Evolutionary conservation across 2,888 invertebrate genomes (phyloP).

Genomic region (Gibbula magus): DNA sequence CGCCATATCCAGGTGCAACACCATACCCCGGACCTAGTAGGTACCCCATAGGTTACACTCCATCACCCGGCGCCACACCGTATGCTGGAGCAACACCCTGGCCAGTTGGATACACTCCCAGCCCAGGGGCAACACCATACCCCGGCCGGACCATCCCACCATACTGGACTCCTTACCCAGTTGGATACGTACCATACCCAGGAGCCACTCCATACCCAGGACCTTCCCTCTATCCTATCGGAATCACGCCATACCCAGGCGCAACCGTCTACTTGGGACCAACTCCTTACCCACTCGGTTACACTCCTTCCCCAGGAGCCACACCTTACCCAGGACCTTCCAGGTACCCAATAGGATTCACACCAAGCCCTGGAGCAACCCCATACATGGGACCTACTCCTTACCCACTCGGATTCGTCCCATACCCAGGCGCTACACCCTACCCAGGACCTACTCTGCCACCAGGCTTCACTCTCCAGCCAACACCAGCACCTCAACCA

Average conservation of each 20-base stretch:
- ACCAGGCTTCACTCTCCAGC: neutral
- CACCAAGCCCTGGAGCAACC: neutral
- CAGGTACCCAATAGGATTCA: slow-evolving; percentile 1
- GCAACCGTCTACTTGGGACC: slow-evolving; percentile 2
- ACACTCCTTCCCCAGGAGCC: neutral
- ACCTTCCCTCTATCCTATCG: neutral
- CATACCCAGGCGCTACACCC: neutral
- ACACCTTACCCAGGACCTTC: neutral
- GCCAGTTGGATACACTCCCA: slow-evolving; percentile 38
- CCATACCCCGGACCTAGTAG: slow-evolving; percentile 26
- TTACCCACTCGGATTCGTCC: neutral
- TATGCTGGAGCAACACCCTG: slow-evolving; percentile 6
- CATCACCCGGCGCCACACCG: slow-evolving; percentile 1
- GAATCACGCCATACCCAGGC: neutral
- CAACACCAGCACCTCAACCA: neutral
- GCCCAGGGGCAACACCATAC: slow-evolving; percentile 23
- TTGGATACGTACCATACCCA: neutral
- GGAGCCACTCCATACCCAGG: slow-evolving; percentile 2
- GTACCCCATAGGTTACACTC: neutral
- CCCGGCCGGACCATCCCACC: neutral
- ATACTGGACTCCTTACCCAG: neutral
- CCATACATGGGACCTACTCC: neutral
- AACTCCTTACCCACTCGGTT: neutral
- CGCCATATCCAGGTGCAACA: slow-evolving; percentile 33
- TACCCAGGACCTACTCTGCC: neutral